These are phyloP conservation scores for Marmota monax DNA, from an alignment of 2,113 vertebrate species.

Conservation along the genomic window DNA sequence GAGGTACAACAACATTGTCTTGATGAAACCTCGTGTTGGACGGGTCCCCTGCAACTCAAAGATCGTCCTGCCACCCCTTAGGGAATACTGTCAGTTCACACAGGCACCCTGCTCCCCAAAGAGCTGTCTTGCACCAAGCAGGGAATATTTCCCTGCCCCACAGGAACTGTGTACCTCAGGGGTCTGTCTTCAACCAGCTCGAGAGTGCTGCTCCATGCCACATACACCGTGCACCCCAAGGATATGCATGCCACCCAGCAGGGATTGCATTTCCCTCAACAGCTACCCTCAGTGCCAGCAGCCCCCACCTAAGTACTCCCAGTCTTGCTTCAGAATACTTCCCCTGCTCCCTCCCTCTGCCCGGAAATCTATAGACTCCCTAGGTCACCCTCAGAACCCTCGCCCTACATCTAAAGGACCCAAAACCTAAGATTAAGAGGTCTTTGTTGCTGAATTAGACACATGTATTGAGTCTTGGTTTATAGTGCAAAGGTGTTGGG, in stretches of 20 bases:
- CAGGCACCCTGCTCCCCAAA: slow-evolving; percentile 57
- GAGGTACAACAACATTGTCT: slow-evolving; percentile 91
- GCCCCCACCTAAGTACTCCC: slow-evolving; percentile 79
- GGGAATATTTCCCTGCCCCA: slow-evolving; percentile 54
- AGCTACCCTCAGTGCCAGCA: slow-evolving; percentile 70
- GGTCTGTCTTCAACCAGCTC: fast-evolving
- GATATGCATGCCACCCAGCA: fast-evolving
- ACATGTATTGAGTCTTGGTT: slow-evolving; percentile 84
- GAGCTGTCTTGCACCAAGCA: fast-evolving
- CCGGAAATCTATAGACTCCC: slow-evolving; percentile 87
- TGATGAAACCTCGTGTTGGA: slow-evolving; percentile 85
- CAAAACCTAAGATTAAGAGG: slow-evolving; percentile 73
- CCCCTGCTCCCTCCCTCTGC: slow-evolving; percentile 89
- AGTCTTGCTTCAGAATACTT: slow-evolving; percentile 84
- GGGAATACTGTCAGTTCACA: slow-evolving; percentile 67
- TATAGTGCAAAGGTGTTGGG: slow-evolving; percentile 79
- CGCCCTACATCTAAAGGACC: slow-evolving; percentile 81
- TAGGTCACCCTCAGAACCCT: slow-evolving; percentile 88
- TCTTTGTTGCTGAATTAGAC: slow-evolving; percentile 82
- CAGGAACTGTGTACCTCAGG: slow-evolving; percentile 33
- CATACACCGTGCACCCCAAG: background rate
- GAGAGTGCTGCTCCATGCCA: slow-evolving; percentile 70
- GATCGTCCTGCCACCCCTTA: fast-evolving
- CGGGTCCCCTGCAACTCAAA: slow-evolving; percentile 60
- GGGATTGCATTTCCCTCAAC: slow-evolving; percentile 30